Evolutionary conservation across 2,797 vertebrate genomes (phyloP).

Genomic region (Kryptopterus vitreolus): DNA sequence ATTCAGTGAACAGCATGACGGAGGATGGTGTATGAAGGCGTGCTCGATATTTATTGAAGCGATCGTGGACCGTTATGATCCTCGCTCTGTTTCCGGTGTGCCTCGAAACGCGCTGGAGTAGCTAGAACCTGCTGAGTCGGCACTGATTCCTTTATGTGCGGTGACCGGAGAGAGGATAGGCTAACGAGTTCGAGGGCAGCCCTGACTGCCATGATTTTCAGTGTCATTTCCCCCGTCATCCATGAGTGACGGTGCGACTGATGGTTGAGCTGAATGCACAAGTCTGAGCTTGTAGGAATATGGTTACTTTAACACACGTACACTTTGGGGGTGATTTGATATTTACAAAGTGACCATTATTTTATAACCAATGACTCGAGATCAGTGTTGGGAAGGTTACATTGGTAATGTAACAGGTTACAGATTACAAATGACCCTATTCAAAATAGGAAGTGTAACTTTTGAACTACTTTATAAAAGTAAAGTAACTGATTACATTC

Average conservation of each 20-base stretch:
- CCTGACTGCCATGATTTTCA: slow-evolving; percentile 6
- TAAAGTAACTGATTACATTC: no score
- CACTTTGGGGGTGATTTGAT: no score
- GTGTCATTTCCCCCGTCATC: slow-evolving; percentile 16
- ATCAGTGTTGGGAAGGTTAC: no score
- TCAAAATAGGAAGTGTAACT: no score
- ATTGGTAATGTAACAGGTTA: no score
- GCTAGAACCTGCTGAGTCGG: not conserved
- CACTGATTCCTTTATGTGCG: slow-evolving; percentile 11
- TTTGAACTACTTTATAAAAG: no score
- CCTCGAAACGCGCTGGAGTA: not conserved
- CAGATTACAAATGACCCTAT: no score
- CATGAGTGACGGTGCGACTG: slow-evolving; percentile 11
- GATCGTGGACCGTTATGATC: not conserved
- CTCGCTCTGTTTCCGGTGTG: not conserved
- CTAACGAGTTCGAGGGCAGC: not conserved
- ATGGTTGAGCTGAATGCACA: slow-evolving; percentile 24
- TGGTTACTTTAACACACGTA: slow-evolving; percentile 21
- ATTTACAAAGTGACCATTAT: no score
- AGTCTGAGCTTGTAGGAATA: not conserved
- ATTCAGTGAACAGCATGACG: not conserved
- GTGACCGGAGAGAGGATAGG: not conserved
- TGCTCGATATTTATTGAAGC: not conserved
- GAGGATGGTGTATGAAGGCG: not conserved
- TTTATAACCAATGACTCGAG: no score